Conservation (phyloP, 2,888 invertebrate species). For the Coelogynopora nodosa region DNA sequence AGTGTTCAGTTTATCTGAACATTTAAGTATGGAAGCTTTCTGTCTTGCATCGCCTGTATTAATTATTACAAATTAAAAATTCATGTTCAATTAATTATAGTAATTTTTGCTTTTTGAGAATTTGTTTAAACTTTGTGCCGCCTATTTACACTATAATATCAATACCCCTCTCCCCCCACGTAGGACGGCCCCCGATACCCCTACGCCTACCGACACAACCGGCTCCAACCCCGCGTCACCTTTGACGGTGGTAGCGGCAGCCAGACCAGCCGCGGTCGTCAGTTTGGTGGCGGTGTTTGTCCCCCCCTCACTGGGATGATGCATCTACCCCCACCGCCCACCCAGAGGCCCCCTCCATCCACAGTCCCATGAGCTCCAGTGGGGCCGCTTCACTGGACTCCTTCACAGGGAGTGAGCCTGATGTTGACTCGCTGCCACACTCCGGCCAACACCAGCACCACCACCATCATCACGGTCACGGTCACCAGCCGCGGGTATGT, state of each 20-base stretch:
- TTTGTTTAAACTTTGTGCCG: no score
- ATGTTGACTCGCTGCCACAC: background rate
- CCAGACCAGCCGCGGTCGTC: no score
- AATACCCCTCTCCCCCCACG: no score
- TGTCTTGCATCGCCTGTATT: no score
- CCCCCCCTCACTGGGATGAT: background rate
- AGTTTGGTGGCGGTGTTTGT: no score
- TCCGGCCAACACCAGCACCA: no score
- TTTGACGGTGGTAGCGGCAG: background rate
- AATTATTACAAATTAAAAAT: background rate
- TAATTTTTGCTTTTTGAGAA: no score
- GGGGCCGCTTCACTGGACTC: background rate
- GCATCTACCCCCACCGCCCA: background rate
- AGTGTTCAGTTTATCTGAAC: no score
- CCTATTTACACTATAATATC: background rate
- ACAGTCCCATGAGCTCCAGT: background rate
- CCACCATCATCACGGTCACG: no score
- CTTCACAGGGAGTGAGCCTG: background rate
- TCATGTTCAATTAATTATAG: background rate
- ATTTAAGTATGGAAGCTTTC: no score
- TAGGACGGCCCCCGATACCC: constrained; percentile 35
- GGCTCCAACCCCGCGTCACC: constrained; percentile 11
- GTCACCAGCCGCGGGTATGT: no score
- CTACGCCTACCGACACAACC: constrained; percentile 43
- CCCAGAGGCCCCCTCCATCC: background rate